phyloP scores from a whole-genome alignment of 2,113 vertebrate species.

The Lynx canadensis region DNA sequence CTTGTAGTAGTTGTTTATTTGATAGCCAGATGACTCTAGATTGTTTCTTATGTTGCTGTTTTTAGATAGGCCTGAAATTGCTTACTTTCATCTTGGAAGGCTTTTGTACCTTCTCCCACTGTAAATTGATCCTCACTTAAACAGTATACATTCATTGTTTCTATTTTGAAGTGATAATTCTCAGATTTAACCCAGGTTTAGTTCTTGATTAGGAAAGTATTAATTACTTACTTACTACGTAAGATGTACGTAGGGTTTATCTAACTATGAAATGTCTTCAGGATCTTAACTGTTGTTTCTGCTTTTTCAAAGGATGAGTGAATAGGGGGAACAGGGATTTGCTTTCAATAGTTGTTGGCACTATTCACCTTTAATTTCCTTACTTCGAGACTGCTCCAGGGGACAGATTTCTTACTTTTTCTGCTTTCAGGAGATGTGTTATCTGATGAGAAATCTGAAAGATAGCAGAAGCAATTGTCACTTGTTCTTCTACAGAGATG shows the following conservation, averaged over 20 bases:
- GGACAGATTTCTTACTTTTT: neutral
- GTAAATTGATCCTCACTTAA: neutral
- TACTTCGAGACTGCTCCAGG: neutral
- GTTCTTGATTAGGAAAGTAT: neutral
- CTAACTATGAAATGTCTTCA: neutral
- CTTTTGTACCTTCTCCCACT: neutral
- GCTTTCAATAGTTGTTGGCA: neutral
- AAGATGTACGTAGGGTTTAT: neutral
- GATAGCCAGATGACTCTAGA: neutral
- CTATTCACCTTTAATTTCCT: neutral
- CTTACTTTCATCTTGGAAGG: neutral
- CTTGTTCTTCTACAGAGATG: neutral
- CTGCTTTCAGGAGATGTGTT: neutral
- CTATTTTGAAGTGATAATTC: neutral
- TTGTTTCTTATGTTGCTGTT: constrained; percentile 29
- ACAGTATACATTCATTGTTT: neutral
- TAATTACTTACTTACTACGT: neutral
- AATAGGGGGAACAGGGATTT: neutral
- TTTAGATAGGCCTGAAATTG: neutral
- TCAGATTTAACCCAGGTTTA: neutral
- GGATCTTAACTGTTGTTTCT: neutral
- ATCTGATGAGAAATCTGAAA: neutral
- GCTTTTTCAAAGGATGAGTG: neutral
- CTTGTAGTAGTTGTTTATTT: neutral
- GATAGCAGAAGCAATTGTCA: neutral